Conservation (phyloP, 2,888 invertebrate species). For the Cantharis rufa region DNA sequence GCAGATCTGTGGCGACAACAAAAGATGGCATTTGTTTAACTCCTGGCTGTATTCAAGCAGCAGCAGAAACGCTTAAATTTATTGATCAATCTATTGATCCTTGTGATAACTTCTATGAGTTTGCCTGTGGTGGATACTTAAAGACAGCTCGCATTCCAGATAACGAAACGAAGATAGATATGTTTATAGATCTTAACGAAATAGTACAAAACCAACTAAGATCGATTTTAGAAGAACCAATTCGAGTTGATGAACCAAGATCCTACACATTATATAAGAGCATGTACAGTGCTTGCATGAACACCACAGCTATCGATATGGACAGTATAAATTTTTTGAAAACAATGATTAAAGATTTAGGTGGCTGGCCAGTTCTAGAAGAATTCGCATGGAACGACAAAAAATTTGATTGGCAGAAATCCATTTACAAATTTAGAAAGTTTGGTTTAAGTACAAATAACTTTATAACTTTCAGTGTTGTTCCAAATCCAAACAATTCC, state of each 20-base stretch:
- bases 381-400: conserved; percentile 73
- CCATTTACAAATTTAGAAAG: conserved; percentile 78
- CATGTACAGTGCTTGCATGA: conserved; percentile 86
- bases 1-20: neutral
- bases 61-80: conserved; percentile 70
- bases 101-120: conserved; percentile 82
- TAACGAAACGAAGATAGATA: conserved; percentile 77
- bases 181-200: conserved; percentile 75
- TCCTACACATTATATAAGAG: conserved; percentile 79
- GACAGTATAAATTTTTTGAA: conserved; percentile 75
- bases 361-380: conserved; percentile 91
- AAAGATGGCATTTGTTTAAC: conserved; percentile 44
- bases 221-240: conserved; percentile 69
- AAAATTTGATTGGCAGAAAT: conserved; percentile 79
- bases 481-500: conserved; percentile 87
- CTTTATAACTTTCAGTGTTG: conserved; percentile 86
- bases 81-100: conserved; percentile 75
- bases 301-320: conserved; percentile 78
- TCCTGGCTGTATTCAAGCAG: conserved; percentile 81
- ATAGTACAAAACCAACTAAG: conserved; percentile 73
- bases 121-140: conserved; percentile 77
- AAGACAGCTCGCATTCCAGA: conserved; percentile 76
- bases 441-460: conserved; percentile 87
- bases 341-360: conserved; percentile 72
- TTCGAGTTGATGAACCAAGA: conserved; percentile 63